Evolutionary conservation across 1,140 invertebrate genomes (phyloP).

Genomic region (Harpegnathos saltator): DNA sequence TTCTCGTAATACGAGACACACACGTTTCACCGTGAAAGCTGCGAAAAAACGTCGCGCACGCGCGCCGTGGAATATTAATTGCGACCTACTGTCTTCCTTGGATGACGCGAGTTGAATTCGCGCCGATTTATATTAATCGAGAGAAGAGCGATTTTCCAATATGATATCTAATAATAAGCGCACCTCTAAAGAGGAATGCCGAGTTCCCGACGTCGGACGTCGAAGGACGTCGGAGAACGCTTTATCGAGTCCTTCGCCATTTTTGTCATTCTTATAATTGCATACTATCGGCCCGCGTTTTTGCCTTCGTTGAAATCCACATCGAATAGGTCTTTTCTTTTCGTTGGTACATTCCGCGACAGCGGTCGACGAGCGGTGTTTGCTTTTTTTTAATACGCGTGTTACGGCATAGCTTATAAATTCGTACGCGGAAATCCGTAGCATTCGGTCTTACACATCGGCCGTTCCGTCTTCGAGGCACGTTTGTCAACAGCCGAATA

Average conservation of each 20-base stretch:
- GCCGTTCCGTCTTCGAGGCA: background rate
- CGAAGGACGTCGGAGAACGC: constrained; percentile 1
- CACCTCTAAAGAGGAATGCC: background rate
- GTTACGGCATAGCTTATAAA: no score
- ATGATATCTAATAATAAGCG: constrained; percentile 55
- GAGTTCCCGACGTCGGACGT: constrained; percentile 5
- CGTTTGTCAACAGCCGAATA: constrained; percentile 10
- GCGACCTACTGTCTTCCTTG: constrained; percentile 42
- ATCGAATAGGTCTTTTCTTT: background rate
- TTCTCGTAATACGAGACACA: background rate
- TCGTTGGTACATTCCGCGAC: background rate
- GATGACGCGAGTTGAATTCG: background rate
- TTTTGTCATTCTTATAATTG: constrained; percentile 10
- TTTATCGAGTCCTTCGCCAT: background rate
- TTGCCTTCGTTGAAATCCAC: background rate
- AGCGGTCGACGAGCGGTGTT: no score
- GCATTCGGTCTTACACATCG: background rate
- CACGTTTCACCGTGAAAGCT: background rate
- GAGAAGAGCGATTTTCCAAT: constrained; percentile 29
- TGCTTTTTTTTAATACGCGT: background rate
- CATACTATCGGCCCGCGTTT: background rate
- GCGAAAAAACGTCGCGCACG: constrained; percentile 13
- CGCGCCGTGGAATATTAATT: constrained; percentile 50
- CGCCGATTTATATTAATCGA: constrained; percentile 28
- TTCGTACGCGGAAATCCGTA: background rate